Conservation (phyloP, 2,113 vertebrate species). For the Cyanistes caeruleus region DNA sequence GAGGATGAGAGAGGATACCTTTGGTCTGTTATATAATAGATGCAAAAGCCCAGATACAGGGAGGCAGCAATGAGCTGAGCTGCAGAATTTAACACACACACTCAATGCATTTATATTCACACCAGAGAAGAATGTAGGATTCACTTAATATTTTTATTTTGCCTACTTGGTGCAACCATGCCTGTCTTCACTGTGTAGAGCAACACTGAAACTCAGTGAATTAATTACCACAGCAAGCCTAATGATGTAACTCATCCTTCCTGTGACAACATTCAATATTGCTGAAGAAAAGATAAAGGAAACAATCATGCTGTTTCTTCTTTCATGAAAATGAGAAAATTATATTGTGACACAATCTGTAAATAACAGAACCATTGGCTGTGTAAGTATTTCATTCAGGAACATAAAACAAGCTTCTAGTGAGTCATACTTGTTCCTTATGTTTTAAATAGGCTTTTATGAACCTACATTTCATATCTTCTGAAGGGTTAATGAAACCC, state of each 20-base stretch:
- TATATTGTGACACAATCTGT: neutral
- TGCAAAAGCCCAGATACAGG: neutral
- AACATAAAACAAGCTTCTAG: neutral
- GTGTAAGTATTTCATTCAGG: neutral
- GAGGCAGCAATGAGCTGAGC: neutral
- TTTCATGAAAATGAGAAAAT: constrained; percentile 15
- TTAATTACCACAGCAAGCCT: neutral
- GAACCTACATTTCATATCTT: neutral
- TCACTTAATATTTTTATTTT: neutral
- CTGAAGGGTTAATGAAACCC: neutral
- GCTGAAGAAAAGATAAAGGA: constrained; percentile 33
- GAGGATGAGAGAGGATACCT: neutral
- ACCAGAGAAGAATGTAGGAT: neutral
- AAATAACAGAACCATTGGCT: constrained; percentile 1
- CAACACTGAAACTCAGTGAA: constrained; percentile 18
- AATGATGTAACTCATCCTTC: constrained; percentile 31
- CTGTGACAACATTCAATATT: neutral
- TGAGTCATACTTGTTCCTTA: neutral
- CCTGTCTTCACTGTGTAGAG: neutral
- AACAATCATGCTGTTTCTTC: constrained; percentile 27
- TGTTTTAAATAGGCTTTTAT: constrained; percentile 15
- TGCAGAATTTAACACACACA: neutral
- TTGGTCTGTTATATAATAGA: neutral
- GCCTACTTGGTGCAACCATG: neutral
- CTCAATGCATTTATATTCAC: neutral